Conservation (phyloP, 2,797 vertebrate genomes). For the Alectoris magna region DNA sequence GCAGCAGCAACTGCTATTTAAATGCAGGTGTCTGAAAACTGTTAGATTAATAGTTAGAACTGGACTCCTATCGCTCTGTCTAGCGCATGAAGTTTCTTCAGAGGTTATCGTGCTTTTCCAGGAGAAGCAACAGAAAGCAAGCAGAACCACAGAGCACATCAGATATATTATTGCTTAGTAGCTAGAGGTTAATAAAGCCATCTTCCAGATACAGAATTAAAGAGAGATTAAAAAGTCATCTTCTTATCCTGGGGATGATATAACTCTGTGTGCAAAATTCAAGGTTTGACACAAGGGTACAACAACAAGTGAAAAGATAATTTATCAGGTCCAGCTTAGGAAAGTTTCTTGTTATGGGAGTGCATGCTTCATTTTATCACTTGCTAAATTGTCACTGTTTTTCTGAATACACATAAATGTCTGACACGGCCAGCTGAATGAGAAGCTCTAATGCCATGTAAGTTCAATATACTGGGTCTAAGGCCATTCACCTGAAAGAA, state of each 20-base stretch:
- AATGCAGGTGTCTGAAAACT: background rate
- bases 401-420: background rate
- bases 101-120: constrained; percentile 4
- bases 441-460: background rate
- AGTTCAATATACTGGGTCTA: background rate
- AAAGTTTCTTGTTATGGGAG: background rate
- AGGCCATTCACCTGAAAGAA: constrained; percentile 7
- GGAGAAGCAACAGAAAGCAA: constrained; percentile 34
- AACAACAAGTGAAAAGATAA: background rate
- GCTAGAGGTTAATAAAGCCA: constrained; percentile 29
- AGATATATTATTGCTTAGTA: constrained; percentile 32
- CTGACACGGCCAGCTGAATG: background rate
- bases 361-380: background rate
- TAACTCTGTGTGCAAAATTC: background rate
- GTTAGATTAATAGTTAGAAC: background rate
- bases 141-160: background rate
- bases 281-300: background rate
- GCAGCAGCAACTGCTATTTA: background rate
- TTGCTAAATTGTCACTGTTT: background rate
- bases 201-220: constrained; percentile 36
- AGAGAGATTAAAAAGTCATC: constrained; percentile 17
- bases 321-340: background rate
- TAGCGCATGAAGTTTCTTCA: background rate
- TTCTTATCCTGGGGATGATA: constrained; percentile 2
- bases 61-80: background rate